Conservation (phyloP, 2,888 invertebrate genomes). For the Chrysomela aeneicollis region DNA sequence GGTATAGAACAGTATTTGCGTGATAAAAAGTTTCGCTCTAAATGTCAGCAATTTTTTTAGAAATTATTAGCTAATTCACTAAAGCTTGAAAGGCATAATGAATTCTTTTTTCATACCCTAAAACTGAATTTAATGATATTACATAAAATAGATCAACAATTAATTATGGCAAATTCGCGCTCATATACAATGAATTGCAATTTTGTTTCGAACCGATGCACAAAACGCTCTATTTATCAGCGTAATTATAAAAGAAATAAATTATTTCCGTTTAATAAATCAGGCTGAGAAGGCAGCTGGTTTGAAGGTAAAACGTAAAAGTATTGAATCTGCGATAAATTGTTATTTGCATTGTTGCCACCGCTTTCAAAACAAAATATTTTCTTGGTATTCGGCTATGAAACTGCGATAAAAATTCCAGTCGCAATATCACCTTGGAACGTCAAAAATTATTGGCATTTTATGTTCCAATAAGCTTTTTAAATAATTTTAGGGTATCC, state of each 20-base stretch:
- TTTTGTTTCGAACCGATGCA: slow-evolving; percentile 18
- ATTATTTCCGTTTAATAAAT: slow-evolving; percentile 22
- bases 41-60: slow-evolving; percentile 13
- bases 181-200: slow-evolving; percentile 12
- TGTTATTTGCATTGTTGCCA: neutral
- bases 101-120: neutral
- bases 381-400: no score
- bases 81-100: slow-evolving; percentile 11
- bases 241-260: slow-evolving; percentile 20
- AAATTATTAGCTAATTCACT: slow-evolving; percentile 13
- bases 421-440: no score
- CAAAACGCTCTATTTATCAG: slow-evolving; percentile 20
- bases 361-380: neutral
- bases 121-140: slow-evolving; percentile 11
- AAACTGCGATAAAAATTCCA: no score
- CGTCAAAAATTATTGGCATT: no score
- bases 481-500: no score
- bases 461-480: no score
- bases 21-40: slow-evolving; percentile 17
- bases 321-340: slow-evolving; percentile 12
- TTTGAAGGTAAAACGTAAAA: slow-evolving; percentile 23
- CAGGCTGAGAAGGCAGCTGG: slow-evolving; percentile 19
- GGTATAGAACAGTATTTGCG: neutral
- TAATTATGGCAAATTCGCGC: neutral
- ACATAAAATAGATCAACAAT: slow-evolving; percentile 10